phyloP scores from a whole-genome alignment of 1,140 invertebrate genomes.

The Eupeodes corollae region DNA sequence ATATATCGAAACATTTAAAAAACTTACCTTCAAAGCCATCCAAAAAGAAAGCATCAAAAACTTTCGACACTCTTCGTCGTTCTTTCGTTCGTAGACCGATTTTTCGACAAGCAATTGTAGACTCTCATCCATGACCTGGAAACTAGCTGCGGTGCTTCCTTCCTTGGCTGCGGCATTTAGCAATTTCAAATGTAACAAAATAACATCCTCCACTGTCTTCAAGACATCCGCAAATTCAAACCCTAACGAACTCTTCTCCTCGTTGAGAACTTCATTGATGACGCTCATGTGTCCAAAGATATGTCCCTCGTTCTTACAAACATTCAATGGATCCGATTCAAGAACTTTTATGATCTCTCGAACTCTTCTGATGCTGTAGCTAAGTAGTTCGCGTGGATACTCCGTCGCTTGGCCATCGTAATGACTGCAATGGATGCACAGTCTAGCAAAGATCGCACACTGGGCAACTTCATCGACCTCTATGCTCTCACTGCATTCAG shows the following conservation, averaged over 20 bases:
- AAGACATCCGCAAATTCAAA: conserved; percentile 7
- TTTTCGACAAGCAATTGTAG: conserved; percentile 38
- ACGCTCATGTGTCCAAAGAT: conserved; percentile 22
- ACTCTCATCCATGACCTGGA: conserved; percentile 46
- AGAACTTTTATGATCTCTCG: background rate
- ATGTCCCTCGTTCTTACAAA: conserved; percentile 13
- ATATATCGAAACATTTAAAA: no score
- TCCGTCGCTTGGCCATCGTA: background rate
- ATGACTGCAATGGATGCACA: conserved; percentile 12
- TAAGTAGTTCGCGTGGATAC: background rate
- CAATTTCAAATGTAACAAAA: conserved; percentile 16
- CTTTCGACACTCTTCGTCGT: conserved; percentile 41
- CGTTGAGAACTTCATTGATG: conserved; percentile 14
- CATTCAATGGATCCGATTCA: conserved; percentile 7
- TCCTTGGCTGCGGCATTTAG: conserved; percentile 14
- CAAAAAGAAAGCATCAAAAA: conserved; percentile 63
- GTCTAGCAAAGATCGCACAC: conserved; percentile 17
- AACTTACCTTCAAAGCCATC: conserved; percentile 61
- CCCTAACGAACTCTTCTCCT: background rate
- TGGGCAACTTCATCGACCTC: conserved; percentile 24
- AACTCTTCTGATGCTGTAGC: background rate
- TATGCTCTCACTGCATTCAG: conserved; percentile 8
- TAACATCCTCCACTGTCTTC: conserved; percentile 14
- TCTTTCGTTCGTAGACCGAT: conserved; percentile 26
- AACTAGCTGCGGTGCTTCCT: conserved; percentile 36